Evolutionary conservation across 2,797 vertebrate genomes (phyloP).

Genomic region (Chaetophractus vellerosus): DNA sequence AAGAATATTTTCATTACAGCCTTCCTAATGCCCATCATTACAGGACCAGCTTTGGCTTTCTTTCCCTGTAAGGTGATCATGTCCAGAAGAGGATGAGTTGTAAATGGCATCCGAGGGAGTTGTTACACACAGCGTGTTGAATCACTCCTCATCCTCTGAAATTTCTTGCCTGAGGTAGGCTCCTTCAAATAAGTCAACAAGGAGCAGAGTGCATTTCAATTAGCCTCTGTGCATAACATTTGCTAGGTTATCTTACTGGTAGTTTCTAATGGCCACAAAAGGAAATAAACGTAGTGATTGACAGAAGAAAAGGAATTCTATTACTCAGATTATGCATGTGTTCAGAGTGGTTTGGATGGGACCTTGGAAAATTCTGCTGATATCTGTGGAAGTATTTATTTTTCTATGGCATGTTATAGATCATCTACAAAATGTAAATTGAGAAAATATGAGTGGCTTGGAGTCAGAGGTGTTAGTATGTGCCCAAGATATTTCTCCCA

Average conservation of each 20-base stretch:
- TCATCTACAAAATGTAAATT: conserved; percentile 28
- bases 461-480: background rate
- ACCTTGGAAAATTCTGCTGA: conserved; percentile 62
- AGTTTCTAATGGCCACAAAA: background rate
- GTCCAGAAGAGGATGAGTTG: background rate
- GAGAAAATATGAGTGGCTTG: background rate
- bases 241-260: background rate
- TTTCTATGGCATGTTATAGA: conserved; percentile 9
- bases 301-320: background rate
- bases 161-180: background rate
- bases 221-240: background rate
- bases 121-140: background rate
- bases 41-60: background rate
- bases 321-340: background rate
- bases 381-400: background rate
- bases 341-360: conserved; percentile 50
- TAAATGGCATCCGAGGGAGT: background rate
- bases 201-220: background rate
- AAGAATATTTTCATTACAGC: background rate
- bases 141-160: background rate
- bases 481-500: background rate
- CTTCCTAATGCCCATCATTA: accelerated
- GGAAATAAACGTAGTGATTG: background rate
- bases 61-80: background rate
- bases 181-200: background rate